A percentile compares a stretch with the other conserved stretches of the same genome.
Conservation (phyloP, 2,113 vertebrate genomes). For the Hippotragus niger region DNA sequence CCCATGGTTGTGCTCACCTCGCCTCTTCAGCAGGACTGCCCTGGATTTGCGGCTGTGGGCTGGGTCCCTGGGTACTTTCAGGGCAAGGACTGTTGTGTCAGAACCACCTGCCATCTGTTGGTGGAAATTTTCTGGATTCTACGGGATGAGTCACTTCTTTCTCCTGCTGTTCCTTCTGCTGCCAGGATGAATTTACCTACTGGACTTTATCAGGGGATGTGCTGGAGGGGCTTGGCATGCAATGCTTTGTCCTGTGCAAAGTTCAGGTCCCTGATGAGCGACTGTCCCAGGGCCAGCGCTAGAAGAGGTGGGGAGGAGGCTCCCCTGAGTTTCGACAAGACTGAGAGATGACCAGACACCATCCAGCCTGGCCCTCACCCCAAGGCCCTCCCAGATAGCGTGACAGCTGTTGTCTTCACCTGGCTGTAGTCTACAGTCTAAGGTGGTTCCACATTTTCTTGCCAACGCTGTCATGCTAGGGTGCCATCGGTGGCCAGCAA, state of each 20-base stretch:
- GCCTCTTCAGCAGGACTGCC: neutral
- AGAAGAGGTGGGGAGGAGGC: neutral
- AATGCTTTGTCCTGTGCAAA: neutral
- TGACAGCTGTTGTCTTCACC: neutral
- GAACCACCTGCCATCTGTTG: slow-evolving; percentile 58
- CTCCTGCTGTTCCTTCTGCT: slow-evolving; percentile 50
- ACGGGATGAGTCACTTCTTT: slow-evolving; percentile 50
- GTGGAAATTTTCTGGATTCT: slow-evolving; percentile 33
- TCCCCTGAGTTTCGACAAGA: neutral
- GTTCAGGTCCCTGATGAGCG: neutral
- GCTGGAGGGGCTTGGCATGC: neutral
- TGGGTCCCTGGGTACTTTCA: neutral
- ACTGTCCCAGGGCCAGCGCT: neutral
- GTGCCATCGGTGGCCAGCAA: neutral
- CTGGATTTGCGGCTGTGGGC: neutral
- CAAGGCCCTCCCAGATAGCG: neutral
- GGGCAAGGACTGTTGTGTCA: slow-evolving; percentile 20
- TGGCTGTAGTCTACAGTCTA: neutral
- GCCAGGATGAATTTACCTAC: slow-evolving; percentile 22
- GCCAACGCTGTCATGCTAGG: neutral
- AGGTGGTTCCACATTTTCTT: neutral
- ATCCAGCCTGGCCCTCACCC: neutral
- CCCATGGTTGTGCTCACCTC: neutral
- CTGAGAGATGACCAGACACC: rapidly evolving
- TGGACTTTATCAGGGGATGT: neutral